Percentiles rank a stretch among this genome's conserved stretches.
phyloP scores from a whole-genome alignment of 2,797 vertebrate species.

The Dromococcyx pavoninus region DNA sequence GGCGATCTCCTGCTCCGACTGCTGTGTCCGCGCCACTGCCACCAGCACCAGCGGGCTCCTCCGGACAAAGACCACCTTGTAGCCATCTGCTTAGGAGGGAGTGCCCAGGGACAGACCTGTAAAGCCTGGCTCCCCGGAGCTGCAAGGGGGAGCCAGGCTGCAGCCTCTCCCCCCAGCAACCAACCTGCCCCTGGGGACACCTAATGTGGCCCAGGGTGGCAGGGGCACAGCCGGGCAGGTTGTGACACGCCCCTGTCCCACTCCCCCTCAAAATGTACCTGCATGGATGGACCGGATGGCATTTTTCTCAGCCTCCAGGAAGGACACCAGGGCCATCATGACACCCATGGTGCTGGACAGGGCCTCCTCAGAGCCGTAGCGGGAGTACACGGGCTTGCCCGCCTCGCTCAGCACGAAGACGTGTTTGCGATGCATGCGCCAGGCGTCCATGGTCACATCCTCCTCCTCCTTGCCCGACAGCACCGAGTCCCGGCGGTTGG shows the following conservation, averaged over 20 bases:
- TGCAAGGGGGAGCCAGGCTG: background rate
- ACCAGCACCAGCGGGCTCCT: constrained; percentile 94
- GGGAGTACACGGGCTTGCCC: constrained; percentile 95
- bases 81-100: constrained; percentile 82
- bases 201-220: accelerated
- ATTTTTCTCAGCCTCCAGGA: constrained; percentile 92
- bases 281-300: constrained; percentile 94
- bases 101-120: constrained; percentile 21
- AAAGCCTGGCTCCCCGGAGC: background rate
- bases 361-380: constrained; percentile 94
- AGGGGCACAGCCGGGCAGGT: accelerated
- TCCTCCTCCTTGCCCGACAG: constrained; percentile 80
- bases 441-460: constrained; percentile 85
- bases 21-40: constrained; percentile 87
- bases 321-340: constrained; percentile 97
- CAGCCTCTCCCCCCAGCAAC: background rate
- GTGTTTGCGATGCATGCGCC: constrained; percentile 92
- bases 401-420: constrained; percentile 96
- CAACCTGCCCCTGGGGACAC: background rate
- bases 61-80: constrained; percentile 94
- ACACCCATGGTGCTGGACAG: constrained; percentile 96
- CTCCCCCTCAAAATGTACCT: constrained; percentile 75
- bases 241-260: accelerated
- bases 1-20: constrained; percentile 91
- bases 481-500: constrained; percentile 15